Percentiles rank a stretch among this genome's conserved stretches.
phyloP scores from a whole-genome alignment of 2,113 vertebrate genomes.

The Tupaia tana region DNA sequence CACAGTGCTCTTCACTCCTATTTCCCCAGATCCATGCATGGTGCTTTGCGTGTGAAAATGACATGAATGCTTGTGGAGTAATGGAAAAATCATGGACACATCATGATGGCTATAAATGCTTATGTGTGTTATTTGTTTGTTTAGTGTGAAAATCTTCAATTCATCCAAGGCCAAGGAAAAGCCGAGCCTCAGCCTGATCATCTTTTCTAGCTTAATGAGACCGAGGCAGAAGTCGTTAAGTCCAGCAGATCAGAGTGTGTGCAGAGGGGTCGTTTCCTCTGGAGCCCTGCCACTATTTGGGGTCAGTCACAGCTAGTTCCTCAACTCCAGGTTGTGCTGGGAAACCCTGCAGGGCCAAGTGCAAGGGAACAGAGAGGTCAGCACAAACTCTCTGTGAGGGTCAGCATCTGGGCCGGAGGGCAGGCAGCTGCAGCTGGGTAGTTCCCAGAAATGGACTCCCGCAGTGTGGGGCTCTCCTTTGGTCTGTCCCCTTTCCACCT shows the following conservation, averaged over 20 bases:
- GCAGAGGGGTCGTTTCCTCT: neutral
- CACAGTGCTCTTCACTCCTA: neutral
- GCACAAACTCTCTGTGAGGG: neutral
- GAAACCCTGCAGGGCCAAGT: neutral
- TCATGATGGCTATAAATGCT: neutral
- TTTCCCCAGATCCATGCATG: neutral
- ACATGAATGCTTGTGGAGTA: neutral
- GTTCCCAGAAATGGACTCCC: neutral
- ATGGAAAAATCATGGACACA: neutral
- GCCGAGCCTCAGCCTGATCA: neutral
- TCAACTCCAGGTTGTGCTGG: neutral
- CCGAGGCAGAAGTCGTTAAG: neutral
- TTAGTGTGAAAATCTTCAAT: conserved; percentile 19
- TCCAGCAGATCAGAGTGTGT: neutral
- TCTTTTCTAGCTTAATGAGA: neutral
- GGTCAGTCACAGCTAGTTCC: neutral
- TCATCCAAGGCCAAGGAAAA: neutral
- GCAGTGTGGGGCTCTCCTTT: neutral
- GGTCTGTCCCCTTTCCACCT: neutral
- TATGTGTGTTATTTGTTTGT: neutral
- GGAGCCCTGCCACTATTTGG: neutral
- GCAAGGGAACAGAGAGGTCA: neutral
- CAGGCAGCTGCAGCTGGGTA: neutral
- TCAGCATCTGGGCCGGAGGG: neutral
- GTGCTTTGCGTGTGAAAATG: neutral